Percentiles rank a stretch among this genome's conserved stretches.
Evolutionary conservation across 2,888 invertebrate species (phyloP).

Genomic region (Scrobipalpa atriplicella): DNA sequence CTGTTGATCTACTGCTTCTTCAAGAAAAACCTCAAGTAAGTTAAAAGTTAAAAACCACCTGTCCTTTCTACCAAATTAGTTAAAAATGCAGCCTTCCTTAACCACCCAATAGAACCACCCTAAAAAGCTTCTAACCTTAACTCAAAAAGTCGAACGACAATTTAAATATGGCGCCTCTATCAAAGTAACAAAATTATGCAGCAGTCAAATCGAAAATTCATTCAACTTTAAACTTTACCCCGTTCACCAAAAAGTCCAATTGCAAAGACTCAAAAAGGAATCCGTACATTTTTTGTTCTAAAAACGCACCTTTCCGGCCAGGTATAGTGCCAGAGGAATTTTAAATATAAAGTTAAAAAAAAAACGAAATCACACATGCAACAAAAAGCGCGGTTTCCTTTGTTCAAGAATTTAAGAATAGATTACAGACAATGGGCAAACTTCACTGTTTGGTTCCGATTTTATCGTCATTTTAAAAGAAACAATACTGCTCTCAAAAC

Average conservation of each 20-base stretch:
- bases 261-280: constrained; percentile 25
- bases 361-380: constrained; percentile 49
- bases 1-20: too few relatives aligned
- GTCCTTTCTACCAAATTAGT: neutral
- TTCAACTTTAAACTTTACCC: constrained; percentile 50
- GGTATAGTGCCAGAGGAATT: constrained; percentile 68
- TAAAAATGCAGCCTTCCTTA: neutral
- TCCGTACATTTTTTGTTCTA: constrained; percentile 33
- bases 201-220: constrained; percentile 37
- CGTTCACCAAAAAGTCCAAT: constrained; percentile 23
- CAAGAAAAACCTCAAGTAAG: too few relatives aligned
- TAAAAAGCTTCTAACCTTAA: constrained; percentile 43
- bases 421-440: constrained; percentile 70
- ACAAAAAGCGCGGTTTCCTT: constrained; percentile 73
- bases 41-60: neutral
- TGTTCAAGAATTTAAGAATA: constrained; percentile 61
- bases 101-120: constrained; percentile 2
- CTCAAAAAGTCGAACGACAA: constrained; percentile 37
- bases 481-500: constrained; percentile 43
- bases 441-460: constrained; percentile 66
- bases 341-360: constrained; percentile 46
- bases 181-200: constrained; percentile 41
- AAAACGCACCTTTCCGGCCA: constrained; percentile 53
- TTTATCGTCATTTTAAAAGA: constrained; percentile 65
- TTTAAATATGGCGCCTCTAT: constrained; percentile 51